Evolutionary conservation across 2,888 invertebrate species (phyloP).

Genomic region (Mayetiola destructor): DNA sequence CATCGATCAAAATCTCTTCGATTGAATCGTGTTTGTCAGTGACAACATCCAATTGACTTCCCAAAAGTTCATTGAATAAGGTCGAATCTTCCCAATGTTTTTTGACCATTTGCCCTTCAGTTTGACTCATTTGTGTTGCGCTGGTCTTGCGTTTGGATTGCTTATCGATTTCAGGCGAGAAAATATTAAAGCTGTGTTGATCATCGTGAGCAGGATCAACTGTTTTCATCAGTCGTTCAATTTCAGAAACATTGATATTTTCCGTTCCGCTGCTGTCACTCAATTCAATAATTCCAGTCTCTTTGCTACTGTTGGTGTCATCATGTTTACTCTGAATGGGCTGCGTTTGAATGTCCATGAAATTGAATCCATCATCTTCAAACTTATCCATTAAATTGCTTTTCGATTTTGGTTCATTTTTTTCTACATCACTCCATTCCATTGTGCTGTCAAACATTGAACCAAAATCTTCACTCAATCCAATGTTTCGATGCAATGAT

Average conservation of each 20-base stretch:
- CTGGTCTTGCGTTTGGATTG: too few relatives aligned
- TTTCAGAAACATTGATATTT: neutral
- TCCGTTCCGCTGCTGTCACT: neutral
- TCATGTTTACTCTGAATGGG: neutral
- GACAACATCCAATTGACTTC: neutral
- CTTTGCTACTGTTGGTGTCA: neutral
- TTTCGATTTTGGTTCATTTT: neutral
- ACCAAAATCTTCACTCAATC: neutral
- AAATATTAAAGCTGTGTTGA: too few relatives aligned
- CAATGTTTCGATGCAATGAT: neutral
- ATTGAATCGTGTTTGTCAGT: neutral
- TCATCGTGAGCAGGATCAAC: neutral
- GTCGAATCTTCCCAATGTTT: conserved; percentile 6
- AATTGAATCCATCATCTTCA: neutral
- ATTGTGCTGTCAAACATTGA: conserved; percentile 4
- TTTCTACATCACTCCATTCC: neutral
- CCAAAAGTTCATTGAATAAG: neutral
- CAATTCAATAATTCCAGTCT: too few relatives aligned
- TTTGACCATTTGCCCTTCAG: too few relatives aligned
- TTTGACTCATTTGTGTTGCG: too few relatives aligned
- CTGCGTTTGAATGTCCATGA: neutral
- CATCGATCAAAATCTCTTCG: neutral
- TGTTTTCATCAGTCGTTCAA: neutral
- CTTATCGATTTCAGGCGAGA: too few relatives aligned
- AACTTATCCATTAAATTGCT: neutral